Evolutionary conservation across 1,140 invertebrate species (phyloP).

Genomic region (Microplitis mediator): DNA sequence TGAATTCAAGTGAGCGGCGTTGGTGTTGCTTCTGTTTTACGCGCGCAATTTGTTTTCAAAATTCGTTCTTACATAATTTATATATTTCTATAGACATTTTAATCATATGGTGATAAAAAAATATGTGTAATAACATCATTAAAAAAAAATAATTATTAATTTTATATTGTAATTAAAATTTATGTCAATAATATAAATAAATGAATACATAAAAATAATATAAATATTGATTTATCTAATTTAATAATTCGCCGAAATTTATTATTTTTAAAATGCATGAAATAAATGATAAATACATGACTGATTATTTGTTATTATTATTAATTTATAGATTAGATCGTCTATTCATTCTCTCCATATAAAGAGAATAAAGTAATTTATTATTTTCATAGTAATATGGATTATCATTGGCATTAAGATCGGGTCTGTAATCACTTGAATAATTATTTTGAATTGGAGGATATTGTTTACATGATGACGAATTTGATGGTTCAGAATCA

Average conservation of each 20-base stretch:
- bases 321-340: conserved; percentile 28
- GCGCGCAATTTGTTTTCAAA: not conserved
- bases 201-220: no score
- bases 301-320: not conserved
- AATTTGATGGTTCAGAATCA: conserved; percentile 54
- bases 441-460: conserved; percentile 52
- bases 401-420: conserved; percentile 65
- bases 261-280: not conserved
- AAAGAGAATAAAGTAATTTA: conserved; percentile 67
- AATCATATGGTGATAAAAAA: not conserved
- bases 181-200: no score
- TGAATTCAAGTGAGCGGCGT: not conserved
- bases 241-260: not conserved
- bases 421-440: conserved; percentile 62
- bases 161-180: no score
- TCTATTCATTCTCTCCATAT: conserved; percentile 65
- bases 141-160: not conserved
- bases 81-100: no score
- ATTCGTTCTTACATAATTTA: not conserved
- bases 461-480: conserved; percentile 51
- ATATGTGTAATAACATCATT: not conserved
- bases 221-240: not conserved
- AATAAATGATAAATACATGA: not conserved
- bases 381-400: conserved; percentile 71
- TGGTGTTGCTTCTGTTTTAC: not conserved